Conservation (phyloP, 2,797 vertebrate species). For the Coccyzus lansbergi region DNA sequence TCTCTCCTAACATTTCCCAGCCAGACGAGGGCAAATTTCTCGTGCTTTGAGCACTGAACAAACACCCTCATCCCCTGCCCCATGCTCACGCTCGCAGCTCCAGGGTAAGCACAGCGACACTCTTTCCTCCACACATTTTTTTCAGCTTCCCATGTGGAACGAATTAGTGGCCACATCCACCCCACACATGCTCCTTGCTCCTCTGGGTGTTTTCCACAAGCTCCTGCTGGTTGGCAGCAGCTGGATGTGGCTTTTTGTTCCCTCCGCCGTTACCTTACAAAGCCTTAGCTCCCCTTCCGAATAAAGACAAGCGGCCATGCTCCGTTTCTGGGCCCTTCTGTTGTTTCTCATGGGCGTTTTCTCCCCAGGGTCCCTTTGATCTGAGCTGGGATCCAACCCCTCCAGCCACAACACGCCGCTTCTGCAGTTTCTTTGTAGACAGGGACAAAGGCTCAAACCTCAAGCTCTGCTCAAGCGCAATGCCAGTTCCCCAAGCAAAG, state of each 20-base stretch:
- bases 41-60: neutral
- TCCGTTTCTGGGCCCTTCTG: neutral
- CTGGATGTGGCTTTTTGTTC: neutral
- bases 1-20: neutral
- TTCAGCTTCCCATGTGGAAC: conserved; percentile 87
- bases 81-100: conserved; percentile 81
- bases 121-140: conserved; percentile 83
- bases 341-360: neutral
- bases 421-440: neutral
- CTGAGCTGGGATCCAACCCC: neutral
- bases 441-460: neutral
- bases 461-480: rapidly evolving
- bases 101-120: conserved; percentile 80
- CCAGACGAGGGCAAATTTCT: neutral
- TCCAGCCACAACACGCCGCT: neutral
- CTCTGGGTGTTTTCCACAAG: conserved; percentile 80
- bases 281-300: neutral
- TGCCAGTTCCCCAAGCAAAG: neutral
- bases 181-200: conserved; percentile 19
- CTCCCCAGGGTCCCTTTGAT: neutral
- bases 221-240: neutral
- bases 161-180: conserved; percentile 77
- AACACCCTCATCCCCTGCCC: conserved; percentile 57
- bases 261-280: neutral
- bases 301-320: neutral